These are phyloP conservation scores for Pollenia amentaria DNA, from an alignment of 2,888 invertebrate species.

Conservation along the genomic window DNA sequence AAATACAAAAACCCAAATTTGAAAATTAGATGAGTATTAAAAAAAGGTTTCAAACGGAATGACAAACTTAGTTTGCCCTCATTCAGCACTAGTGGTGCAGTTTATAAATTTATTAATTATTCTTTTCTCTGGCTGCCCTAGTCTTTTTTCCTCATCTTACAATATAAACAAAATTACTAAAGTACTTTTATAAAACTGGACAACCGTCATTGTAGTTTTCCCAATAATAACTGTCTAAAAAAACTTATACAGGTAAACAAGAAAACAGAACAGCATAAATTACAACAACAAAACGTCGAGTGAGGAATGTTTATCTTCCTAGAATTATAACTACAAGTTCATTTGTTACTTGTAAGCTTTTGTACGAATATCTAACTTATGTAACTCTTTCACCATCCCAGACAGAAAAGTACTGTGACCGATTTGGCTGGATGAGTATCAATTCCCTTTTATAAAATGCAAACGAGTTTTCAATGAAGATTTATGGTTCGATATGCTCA, in stretches of 20 bases:
- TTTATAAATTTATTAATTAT: too few relatives aligned
- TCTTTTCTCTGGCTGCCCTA: too few relatives aligned
- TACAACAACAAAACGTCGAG: background rate
- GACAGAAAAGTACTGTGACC: background rate
- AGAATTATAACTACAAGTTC: conserved; percentile 30
- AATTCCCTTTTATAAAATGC: conserved; percentile 58
- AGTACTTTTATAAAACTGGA: background rate
- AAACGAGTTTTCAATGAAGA: conserved; percentile 76
- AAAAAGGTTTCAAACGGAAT: too few relatives aligned
- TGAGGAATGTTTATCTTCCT: background rate
- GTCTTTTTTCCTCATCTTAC: too few relatives aligned
- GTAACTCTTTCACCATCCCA: background rate
- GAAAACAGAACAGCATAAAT: conserved; percentile 11
- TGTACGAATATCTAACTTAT: conserved; percentile 14
- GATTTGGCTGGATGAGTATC: background rate
- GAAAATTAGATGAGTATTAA: too few relatives aligned
- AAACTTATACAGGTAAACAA: conserved; percentile 27
- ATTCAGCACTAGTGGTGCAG: too few relatives aligned
- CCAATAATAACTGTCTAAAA: background rate
- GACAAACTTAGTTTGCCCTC: too few relatives aligned
- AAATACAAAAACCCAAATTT: too few relatives aligned
- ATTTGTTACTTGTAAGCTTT: conserved; percentile 56
- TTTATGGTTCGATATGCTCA: conserved; percentile 74
- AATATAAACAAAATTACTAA: background rate
- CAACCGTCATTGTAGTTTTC: background rate